A percentile compares a stretch with the other conserved stretches of the same genome.
phyloP scores from a whole-genome alignment of 2,888 invertebrate species.

The Podotricha telesiphe region DNA sequence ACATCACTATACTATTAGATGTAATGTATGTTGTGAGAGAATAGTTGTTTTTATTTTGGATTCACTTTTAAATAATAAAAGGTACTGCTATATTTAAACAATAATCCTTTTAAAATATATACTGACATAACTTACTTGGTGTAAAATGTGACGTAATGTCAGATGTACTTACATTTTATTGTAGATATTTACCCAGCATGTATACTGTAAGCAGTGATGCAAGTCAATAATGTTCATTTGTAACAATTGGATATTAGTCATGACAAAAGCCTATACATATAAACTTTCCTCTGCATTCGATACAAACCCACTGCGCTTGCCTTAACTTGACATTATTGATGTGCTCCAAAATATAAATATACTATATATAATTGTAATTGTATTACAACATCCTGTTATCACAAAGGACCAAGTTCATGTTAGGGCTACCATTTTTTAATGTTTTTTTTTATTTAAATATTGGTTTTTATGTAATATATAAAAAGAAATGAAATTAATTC shows the following conservation, averaged over 20 bases:
- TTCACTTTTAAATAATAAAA: neutral
- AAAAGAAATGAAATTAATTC: neutral
- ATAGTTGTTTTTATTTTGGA: constrained; percentile 18
- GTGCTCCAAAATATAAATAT: neutral
- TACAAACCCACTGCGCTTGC: neutral
- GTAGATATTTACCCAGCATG: no score
- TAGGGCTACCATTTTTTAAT: neutral
- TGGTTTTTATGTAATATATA: neutral
- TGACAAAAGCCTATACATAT: no score
- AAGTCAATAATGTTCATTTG: no score
- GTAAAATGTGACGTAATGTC: neutral
- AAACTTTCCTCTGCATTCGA: neutral
- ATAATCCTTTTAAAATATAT: neutral
- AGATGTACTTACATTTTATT: neutral
- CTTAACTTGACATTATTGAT: neutral
- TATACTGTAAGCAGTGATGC: no score
- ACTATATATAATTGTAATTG: neutral
- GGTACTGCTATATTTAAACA: neutral
- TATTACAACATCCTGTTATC: constrained; percentile 16
- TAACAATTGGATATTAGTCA: no score
- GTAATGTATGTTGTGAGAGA: constrained; percentile 5
- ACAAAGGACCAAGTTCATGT: neutral
- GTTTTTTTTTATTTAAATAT: neutral
- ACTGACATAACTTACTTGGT: neutral
- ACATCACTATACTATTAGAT: neutral